A percentile compares a stretch with the other conserved stretches of the same genome.
phyloP scores from a whole-genome alignment of 2,888 invertebrate species.

The Hipparchia sbordonii region DNA sequence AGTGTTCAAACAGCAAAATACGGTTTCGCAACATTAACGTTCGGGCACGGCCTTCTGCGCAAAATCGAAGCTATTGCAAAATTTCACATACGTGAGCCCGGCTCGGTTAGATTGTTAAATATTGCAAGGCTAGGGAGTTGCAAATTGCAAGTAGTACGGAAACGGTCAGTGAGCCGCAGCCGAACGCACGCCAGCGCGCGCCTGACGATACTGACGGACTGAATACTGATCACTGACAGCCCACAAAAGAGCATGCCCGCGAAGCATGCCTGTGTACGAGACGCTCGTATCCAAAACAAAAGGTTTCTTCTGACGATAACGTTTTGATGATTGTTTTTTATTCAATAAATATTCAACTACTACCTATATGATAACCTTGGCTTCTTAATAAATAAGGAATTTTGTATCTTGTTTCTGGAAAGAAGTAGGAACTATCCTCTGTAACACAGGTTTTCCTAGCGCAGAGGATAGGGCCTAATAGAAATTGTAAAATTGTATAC shows the following conservation, averaged over 20 bases:
- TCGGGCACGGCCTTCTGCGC: slow-evolving; percentile 54
- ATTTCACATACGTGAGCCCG: slow-evolving; percentile 57
- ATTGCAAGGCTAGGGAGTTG: slow-evolving; percentile 56
- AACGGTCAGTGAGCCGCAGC: slow-evolving; percentile 39
- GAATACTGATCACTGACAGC: neutral
- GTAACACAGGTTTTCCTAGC: too few relatives aligned
- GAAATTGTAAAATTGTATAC: too few relatives aligned
- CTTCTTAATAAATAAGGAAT: too few relatives aligned
- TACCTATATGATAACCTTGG: too few relatives aligned
- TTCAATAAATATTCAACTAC: neutral
- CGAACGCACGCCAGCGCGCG: slow-evolving; percentile 50
- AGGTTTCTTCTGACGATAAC: slow-evolving; percentile 19
- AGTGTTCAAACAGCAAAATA: slow-evolving; percentile 15
- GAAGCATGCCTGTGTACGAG: slow-evolving; percentile 23
- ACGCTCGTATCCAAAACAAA: slow-evolving; percentile 19
- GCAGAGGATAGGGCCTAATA: too few relatives aligned
- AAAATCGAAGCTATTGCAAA: slow-evolving; percentile 61
- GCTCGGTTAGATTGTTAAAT: slow-evolving; percentile 51
- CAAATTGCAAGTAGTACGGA: slow-evolving; percentile 54
- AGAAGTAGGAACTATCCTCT: too few relatives aligned
- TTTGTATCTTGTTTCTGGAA: too few relatives aligned
- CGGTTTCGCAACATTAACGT: slow-evolving; percentile 61
- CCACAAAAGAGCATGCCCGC: slow-evolving; percentile 28
- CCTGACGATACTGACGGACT: slow-evolving; percentile 53
- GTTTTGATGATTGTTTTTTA: neutral